Evolutionary conservation across 2,797 vertebrate species (phyloP).

Genomic region (Mastacembelus armatus): DNA sequence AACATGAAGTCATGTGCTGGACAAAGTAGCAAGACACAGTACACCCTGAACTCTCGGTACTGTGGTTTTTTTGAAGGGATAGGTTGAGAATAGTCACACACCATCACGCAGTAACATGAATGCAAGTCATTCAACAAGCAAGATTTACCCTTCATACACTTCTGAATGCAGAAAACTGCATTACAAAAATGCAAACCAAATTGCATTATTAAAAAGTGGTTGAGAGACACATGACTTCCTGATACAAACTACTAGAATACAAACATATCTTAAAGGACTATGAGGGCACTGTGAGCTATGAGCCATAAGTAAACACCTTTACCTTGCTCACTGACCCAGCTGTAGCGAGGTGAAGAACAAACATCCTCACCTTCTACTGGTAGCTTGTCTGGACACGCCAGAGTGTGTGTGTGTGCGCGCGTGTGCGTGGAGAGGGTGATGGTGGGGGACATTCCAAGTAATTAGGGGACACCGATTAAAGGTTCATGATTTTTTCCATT

Average conservation of each 20-base stretch:
- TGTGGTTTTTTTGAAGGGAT: slow-evolving; percentile 30
- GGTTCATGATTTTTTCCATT: slow-evolving; percentile 1
- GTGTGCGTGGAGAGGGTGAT: too few relatives aligned
- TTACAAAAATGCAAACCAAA: slow-evolving; percentile 1
- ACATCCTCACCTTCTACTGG: slow-evolving; percentile 62
- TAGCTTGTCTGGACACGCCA: slow-evolving; percentile 64
- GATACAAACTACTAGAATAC: background rate
- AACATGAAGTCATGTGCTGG: slow-evolving; percentile 43
- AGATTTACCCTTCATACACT: background rate
- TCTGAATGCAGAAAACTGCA: background rate
- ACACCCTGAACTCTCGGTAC: slow-evolving; percentile 5
- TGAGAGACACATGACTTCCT: background rate
- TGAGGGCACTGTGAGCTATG: slow-evolving; percentile 1
- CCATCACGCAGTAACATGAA: slow-evolving; percentile 5
- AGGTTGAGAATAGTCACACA: slow-evolving; percentile 27
- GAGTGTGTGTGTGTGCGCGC: too few relatives aligned
- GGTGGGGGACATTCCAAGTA: too few relatives aligned
- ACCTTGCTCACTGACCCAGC: slow-evolving; percentile 64
- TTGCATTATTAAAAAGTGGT: background rate
- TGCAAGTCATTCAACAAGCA: slow-evolving; percentile 1
- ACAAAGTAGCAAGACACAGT: slow-evolving; percentile 5
- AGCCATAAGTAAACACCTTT: slow-evolving; percentile 47
- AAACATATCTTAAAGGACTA: slow-evolving; percentile 7
- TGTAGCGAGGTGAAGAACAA: slow-evolving; percentile 66
- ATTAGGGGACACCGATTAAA: slow-evolving; percentile 40